These are phyloP conservation scores for Actenoides lindsayi DNA, from an alignment of 2,113 vertebrate genomes.

Conservation along the genomic window DNA sequence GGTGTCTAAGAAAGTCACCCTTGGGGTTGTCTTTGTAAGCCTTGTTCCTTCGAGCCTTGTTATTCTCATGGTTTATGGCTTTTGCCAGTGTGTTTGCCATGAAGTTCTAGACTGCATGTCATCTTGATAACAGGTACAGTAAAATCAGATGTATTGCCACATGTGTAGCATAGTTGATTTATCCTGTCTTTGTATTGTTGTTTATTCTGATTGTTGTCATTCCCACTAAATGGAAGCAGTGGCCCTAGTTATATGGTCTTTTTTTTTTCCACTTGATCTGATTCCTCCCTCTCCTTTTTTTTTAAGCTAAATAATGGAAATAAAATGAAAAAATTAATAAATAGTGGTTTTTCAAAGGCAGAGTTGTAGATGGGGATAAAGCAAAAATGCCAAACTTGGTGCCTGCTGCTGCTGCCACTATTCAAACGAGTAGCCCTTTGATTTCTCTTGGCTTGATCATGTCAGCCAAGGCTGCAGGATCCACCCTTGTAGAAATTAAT, in stretches of 20 bases:
- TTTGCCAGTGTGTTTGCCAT: conserved; percentile 92
- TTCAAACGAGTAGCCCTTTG: background rate
- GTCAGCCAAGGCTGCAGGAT: background rate
- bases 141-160: conserved; percentile 1
- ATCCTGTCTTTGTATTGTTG: conserved; percentile 28
- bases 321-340: background rate
- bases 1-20: conserved; percentile 90
- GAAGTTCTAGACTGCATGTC: conserved; percentile 91
- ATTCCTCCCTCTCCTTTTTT: rapidly evolving
- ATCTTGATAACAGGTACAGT: conserved; percentile 65
- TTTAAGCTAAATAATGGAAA: background rate
- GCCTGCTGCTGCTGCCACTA: background rate
- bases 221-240: background rate
- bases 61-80: conserved; percentile 90
- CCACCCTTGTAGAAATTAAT: background rate
- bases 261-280: background rate
- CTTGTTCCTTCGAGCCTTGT: conserved; percentile 93
- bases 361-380: background rate
- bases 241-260: background rate
- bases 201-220: conserved; percentile 1
- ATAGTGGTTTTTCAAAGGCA: background rate
- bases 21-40: conserved; percentile 92
- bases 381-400: background rate
- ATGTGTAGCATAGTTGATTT: conserved; percentile 47
- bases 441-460: background rate